These are phyloP conservation scores for Drosophila oshimai DNA, from an alignment of 1,140 invertebrate species.

Conservation along the genomic window DNA sequence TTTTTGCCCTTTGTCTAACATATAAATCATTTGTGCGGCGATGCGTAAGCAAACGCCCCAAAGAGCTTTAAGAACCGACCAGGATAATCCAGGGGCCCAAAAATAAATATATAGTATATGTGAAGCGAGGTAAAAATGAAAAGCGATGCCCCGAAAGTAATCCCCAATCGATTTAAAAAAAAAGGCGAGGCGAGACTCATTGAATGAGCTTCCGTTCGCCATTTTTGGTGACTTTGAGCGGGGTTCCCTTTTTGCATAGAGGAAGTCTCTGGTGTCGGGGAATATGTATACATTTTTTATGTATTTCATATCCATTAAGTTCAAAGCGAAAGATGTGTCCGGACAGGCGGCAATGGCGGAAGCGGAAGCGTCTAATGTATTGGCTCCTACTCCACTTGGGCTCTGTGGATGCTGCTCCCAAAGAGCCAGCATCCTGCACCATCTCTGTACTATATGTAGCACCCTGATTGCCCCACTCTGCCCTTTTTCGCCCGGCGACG, in stretches of 20 bases:
- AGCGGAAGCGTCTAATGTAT: slow-evolving; percentile 68
- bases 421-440: background rate
- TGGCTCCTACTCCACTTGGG: slow-evolving; percentile 45
- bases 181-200: slow-evolving; percentile 64
- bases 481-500: slow-evolving; percentile 37
- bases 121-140: slow-evolving; percentile 76
- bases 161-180: slow-evolving; percentile 75
- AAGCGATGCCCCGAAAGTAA: slow-evolving; percentile 67
- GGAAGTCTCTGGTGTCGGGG: slow-evolving; percentile 16
- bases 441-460: too few relatives aligned
- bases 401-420: slow-evolving; percentile 3
- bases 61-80: slow-evolving; percentile 32
- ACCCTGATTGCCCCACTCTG: slow-evolving; percentile 51
- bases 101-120: slow-evolving; percentile 76
- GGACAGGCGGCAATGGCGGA: slow-evolving; percentile 27
- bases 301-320: slow-evolving; percentile 80
- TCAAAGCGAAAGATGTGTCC: slow-evolving; percentile 74
- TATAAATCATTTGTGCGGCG: slow-evolving; percentile 77
- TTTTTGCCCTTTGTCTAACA: slow-evolving; percentile 71
- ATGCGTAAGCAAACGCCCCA: slow-evolving; percentile 59
- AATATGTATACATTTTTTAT: slow-evolving; percentile 75
- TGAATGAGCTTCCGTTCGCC: slow-evolving; percentile 67
- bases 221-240: slow-evolving; percentile 70
- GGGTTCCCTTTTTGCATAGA: slow-evolving; percentile 32
- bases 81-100: slow-evolving; percentile 52